Evolutionary conservation across 1,140 invertebrate genomes (phyloP).

Genomic region (Zaprionus lachaisei): DNA sequence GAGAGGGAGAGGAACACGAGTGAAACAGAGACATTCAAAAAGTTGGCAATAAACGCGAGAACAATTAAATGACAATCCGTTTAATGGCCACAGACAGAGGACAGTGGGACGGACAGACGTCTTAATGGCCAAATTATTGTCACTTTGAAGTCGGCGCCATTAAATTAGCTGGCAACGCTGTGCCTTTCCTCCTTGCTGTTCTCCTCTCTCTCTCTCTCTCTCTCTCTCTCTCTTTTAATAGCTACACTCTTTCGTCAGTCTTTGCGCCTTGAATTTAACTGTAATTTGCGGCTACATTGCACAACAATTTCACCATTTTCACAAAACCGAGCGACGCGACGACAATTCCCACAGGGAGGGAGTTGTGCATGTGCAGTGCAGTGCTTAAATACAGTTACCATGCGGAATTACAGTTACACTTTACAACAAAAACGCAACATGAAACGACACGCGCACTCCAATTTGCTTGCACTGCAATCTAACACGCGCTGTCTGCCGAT

Average conservation of each 20-base stretch:
- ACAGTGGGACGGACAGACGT: constrained; percentile 1
- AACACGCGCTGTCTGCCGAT: not conserved
- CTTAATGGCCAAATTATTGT: constrained; percentile 81
- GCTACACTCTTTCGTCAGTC: not conserved
- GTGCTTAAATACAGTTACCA: not conserved
- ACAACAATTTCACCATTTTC: constrained; percentile 3
- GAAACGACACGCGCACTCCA: not conserved
- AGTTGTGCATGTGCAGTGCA: not conserved
- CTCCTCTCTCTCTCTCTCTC: not conserved
- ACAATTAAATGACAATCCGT: constrained; percentile 80
- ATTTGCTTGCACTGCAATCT: not conserved
- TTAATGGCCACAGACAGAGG: constrained; percentile 65
- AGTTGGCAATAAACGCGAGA: constrained; percentile 59
- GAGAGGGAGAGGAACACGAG: constrained; percentile 8
- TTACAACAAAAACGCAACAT: not conserved
- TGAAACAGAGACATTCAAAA: constrained; percentile 52
- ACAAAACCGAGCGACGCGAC: not conserved
- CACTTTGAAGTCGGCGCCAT: constrained; percentile 80
- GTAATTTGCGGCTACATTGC: constrained; percentile 4
- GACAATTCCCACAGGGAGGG: not conserved
- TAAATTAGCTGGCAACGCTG: constrained; percentile 48
- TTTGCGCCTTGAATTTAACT: not conserved
- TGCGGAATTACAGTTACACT: not conserved
- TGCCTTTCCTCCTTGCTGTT: not conserved
- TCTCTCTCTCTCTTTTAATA: not conserved